Evolutionary conservation across 2,888 invertebrate species (phyloP).

Genomic region (Oscheius sp.): DNA sequence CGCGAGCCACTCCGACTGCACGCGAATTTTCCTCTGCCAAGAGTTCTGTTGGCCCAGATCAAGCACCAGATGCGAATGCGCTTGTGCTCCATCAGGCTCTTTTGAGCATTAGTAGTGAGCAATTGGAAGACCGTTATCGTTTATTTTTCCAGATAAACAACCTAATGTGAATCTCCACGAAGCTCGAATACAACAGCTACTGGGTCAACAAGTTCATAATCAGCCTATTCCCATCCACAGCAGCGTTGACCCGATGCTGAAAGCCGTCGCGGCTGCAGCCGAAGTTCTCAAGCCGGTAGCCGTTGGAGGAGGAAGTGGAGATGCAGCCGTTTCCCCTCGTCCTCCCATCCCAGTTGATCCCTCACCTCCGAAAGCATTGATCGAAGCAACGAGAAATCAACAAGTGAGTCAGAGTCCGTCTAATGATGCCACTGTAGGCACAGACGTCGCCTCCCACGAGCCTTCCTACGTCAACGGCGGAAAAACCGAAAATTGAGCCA

Average conservation of each 20-base stretch:
- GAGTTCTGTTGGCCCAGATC: conserved; percentile 22
- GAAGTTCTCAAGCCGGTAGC: conserved; percentile 37
- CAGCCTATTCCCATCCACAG: neutral
- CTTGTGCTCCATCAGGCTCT: conserved; percentile 52
- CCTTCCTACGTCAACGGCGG: neutral
- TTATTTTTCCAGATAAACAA: neutral
- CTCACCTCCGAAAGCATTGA: conserved; percentile 50
- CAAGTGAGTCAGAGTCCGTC: conserved; percentile 15
- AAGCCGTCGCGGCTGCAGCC: neutral
- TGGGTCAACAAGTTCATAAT: conserved; percentile 19
- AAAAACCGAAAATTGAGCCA: conserved; percentile 1
- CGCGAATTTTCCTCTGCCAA: conserved; percentile 20
- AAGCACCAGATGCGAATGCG: conserved; percentile 37
- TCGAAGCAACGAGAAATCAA: conserved; percentile 30
- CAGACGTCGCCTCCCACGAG: conserved; percentile 32
- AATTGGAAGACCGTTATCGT: neutral
- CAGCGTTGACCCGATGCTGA: conserved; percentile 11
- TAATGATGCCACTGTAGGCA: conserved; percentile 10
- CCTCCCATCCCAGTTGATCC: conserved; percentile 64
- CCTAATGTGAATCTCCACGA: conserved; percentile 12
- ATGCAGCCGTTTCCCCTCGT: conserved; percentile 50
- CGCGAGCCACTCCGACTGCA: conserved; percentile 4
- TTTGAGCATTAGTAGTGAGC: conserved; percentile 18
- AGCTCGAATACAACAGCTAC: conserved; percentile 22
- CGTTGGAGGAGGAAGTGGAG: conserved; percentile 36